phyloP scores from a whole-genome alignment of 2,113 vertebrate species.

The Hystrix brachyura region DNA sequence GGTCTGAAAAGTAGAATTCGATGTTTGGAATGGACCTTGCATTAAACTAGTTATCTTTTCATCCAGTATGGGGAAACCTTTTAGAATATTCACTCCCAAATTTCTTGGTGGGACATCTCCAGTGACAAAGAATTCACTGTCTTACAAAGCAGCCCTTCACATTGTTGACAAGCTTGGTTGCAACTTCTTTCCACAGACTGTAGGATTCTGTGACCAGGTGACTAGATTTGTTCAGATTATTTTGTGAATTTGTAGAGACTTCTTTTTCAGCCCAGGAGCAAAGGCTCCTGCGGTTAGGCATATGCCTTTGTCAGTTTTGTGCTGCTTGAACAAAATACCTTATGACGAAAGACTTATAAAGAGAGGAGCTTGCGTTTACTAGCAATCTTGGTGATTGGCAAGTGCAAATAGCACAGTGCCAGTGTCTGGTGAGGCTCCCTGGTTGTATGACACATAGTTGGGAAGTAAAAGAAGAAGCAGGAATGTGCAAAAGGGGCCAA shows the following conservation, averaged over 20 bases:
- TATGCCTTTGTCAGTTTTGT: not conserved
- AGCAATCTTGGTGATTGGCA: not conserved
- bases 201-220: not conserved
- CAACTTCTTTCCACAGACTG: not conserved
- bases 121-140: not conserved
- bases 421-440: not conserved
- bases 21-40: not conserved
- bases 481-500: not conserved
- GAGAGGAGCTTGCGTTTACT: not conserved
- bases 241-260: not conserved
- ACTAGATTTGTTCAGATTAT: not conserved
- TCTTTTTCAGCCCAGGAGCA: not conserved
- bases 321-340: not conserved
- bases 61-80: not conserved
- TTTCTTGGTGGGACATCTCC: not conserved
- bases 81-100: not conserved
- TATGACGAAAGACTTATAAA: not conserved
- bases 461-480: not conserved
- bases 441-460: not conserved
- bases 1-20: conserved; percentile 34
- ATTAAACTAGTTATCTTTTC: conserved; percentile 1
- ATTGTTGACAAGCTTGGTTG: not conserved
- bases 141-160: not conserved
- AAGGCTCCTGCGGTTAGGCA: not conserved
- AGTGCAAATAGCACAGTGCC: not conserved